phyloP scores from a whole-genome alignment of 2,888 invertebrate species.

The Bimastos eiseni region DNA sequence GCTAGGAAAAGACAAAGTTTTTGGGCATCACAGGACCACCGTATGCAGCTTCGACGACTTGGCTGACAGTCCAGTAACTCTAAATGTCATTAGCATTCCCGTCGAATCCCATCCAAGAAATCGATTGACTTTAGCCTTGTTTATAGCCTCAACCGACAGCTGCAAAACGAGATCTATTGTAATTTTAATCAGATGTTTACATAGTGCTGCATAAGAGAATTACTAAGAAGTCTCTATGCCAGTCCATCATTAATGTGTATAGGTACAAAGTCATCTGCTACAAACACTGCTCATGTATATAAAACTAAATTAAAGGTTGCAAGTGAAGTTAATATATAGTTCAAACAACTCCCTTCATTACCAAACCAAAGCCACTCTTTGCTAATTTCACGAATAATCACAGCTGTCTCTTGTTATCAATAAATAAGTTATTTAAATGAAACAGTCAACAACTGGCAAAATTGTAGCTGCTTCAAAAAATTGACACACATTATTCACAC shows the following conservation, averaged over 20 bases:
- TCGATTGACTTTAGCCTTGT: neutral
- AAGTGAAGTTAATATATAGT: too few species aligned
- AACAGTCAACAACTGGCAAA: too few species aligned
- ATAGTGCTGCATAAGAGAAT: neutral
- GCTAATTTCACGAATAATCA: too few species aligned
- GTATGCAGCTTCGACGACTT: neutral
- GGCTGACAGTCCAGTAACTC: neutral
- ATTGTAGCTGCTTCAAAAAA: too few species aligned
- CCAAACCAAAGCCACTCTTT: too few species aligned
- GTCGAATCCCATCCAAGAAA: neutral
- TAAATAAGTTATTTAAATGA: too few species aligned
- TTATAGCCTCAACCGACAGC: neutral
- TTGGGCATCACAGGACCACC: neutral
- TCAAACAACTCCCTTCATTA: too few species aligned
- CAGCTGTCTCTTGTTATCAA: too few species aligned
- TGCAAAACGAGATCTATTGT: conserved; percentile 3
- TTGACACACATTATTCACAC: too few species aligned
- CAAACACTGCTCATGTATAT: neutral
- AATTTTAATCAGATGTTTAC: conserved; percentile 4
- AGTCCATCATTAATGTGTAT: neutral
- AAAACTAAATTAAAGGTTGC: too few species aligned
- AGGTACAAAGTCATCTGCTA: neutral
- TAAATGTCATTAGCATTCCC: neutral
- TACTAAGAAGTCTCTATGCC: neutral
- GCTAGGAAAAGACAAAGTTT: neutral